Percentiles rank a stretch among this genome's conserved stretches.
These are phyloP conservation scores for Chaitophorus viminalis DNA, from an alignment of 2,888 invertebrate genomes.

Conservation along the genomic window DNA sequence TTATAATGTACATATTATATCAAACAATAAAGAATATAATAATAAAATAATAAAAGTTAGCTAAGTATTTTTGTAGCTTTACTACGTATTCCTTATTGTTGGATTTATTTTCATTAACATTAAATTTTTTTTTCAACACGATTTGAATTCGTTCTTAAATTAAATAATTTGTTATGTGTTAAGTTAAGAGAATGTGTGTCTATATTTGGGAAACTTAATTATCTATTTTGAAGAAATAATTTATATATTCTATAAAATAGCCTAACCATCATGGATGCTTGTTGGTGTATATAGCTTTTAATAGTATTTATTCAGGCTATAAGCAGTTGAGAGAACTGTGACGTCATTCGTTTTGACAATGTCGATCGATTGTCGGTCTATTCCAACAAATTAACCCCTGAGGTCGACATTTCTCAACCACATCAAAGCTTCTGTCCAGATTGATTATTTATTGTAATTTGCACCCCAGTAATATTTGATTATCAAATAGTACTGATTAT, in stretches of 20 bases:
- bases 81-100: neutral
- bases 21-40: no score
- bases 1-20: no score
- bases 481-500: neutral
- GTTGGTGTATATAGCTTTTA: neutral
- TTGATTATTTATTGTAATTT: slow-evolving; percentile 11
- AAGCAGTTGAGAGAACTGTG: neutral
- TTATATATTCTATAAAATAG: neutral
- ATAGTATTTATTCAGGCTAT: slow-evolving; percentile 7
- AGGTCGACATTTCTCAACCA: neutral
- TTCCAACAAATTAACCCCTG: slow-evolving; percentile 25
- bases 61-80: neutral
- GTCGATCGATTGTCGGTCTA: slow-evolving; percentile 1
- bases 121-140: neutral
- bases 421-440: neutral
- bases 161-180: neutral
- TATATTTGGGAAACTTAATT: neutral
- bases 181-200: neutral
- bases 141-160: neutral
- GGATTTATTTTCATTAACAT: neutral
- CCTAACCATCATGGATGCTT: neutral
- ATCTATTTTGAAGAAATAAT: neutral
- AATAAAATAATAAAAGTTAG: no score
- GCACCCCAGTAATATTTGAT: neutral
- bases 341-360: slow-evolving; percentile 15